Base-by-base conservation (phyloP, 2,888 invertebrate genomes). In the Clusia tigrina region DNA sequence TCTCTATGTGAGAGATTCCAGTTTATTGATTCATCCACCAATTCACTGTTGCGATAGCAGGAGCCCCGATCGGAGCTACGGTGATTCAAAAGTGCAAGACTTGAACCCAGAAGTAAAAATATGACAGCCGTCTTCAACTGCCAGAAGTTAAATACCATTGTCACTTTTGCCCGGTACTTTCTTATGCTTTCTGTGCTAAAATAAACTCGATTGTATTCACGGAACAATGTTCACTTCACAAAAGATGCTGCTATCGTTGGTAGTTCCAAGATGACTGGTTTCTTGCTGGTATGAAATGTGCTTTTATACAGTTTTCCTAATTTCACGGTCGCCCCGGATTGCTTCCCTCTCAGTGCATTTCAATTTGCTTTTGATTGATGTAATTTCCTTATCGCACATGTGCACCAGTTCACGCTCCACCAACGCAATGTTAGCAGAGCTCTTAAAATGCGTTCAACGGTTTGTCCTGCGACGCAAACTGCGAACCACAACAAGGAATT, bases 61-160 rank as follows among this genome's bases (percentile, higher is more conserved):
- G 60, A 24, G 1, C 67, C 65, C 5, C 60, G 66, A 54, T 67
- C 61, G 42, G 65, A 68, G 46, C n/a, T 38, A 18, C 55, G 60
- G 17, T 52, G 58, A 18, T 69, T 55, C 24, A 66, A 66, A 12
- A 67, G 63, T 23, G 68, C 72, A 12, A 71, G 26, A 60, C 66
- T 71, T n/a, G 69, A 58, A 15, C 68, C 64, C 54, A 76, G 32
- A 5, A 74, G 58, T 46, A 76, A 57, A 51, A 71, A 37, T 54
- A 66, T 64, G 60, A 71, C 68, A 70, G 71, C 68, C 65, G 72
- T 61, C 64, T 73, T 73, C 60, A 73, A 69, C 72, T 74, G 74
- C 74, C 73, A 74, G 38, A 53, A 68, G 56, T 60, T 66, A 60
- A 72, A 61, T 65, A 69, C 68, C 76, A 77, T 77, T 68, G 66